Conservation (phyloP, 2,797 vertebrate species). For the Argyrosomus regius region DNA sequence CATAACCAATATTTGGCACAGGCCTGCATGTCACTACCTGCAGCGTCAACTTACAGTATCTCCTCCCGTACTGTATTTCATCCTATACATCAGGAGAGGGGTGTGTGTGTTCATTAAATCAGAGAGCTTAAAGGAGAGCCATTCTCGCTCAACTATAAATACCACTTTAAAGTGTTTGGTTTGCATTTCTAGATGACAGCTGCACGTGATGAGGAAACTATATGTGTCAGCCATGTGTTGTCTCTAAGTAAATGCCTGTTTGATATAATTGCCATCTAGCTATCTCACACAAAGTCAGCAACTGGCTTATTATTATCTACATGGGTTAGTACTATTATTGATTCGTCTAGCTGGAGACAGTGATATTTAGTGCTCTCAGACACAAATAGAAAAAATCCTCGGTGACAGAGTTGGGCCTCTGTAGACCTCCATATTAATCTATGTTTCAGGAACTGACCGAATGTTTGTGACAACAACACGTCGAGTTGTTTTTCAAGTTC, state of each 20-base stretch:
- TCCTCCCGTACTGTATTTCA: slow-evolving; percentile 37
- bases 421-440: not conserved
- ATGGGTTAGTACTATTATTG: slow-evolving; percentile 63
- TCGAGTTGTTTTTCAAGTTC: slow-evolving; percentile 4
- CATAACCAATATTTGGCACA: slow-evolving; percentile 64
- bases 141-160: slow-evolving; percentile 75
- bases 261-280: slow-evolving; percentile 69
- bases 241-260: slow-evolving; percentile 70
- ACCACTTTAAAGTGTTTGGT: slow-evolving; percentile 73
- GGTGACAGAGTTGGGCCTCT: slow-evolving; percentile 3
- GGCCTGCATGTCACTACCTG: slow-evolving; percentile 54
- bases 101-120: slow-evolving; percentile 41
- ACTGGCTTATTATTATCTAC: slow-evolving; percentile 56
- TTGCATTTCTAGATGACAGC: slow-evolving; percentile 75
- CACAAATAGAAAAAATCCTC: slow-evolving; percentile 19
- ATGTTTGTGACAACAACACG: not conserved
- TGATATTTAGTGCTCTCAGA: slow-evolving; percentile 17
- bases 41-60: slow-evolving; percentile 30
- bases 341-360: slow-evolving; percentile 43
- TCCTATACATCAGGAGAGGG: slow-evolving; percentile 32
- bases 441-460: not conserved
- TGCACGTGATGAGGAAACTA: slow-evolving; percentile 67
- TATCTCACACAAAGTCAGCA: slow-evolving; percentile 36
- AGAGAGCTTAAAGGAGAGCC: slow-evolving; percentile 32
- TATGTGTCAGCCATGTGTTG: slow-evolving; percentile 69